These are phyloP conservation scores for Psittacula derbiana DNA, from an alignment of 2,797 vertebrate genomes.

Conservation along the genomic window DNA sequence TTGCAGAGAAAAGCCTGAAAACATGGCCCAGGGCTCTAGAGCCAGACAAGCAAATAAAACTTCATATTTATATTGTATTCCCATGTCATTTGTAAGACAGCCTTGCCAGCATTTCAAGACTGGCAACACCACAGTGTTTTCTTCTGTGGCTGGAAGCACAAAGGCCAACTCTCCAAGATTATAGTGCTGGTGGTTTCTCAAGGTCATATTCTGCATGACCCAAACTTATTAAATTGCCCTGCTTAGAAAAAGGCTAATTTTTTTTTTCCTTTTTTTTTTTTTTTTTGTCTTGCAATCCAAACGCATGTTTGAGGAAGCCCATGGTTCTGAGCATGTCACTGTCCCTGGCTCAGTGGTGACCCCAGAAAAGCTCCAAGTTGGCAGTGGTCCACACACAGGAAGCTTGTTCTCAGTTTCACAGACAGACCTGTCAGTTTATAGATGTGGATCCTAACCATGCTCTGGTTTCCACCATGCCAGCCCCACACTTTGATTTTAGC, in stretches of 20 bases:
- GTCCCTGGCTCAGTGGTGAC: fast-evolving
- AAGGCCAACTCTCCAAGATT: not conserved
- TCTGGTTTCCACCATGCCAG: not conserved
- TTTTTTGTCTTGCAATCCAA: not conserved
- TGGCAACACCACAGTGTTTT: not conserved
- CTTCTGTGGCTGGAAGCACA: not conserved
- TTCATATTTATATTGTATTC: not conserved
- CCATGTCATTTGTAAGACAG: conserved; percentile 7
- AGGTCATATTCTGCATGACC: not conserved
- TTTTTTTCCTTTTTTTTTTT: no score
- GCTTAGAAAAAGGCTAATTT: not conserved
- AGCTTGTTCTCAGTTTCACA: not conserved
- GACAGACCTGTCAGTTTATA: not conserved
- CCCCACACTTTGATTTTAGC: fast-evolving
- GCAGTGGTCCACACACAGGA: fast-evolving
- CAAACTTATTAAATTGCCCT: not conserved
- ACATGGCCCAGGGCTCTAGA: not conserved
- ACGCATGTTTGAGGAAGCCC: not conserved
- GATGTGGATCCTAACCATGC: not conserved
- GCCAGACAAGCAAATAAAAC: conserved; percentile 22
- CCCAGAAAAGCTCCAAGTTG: not conserved
- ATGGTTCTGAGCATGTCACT: not conserved
- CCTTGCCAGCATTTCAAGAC: not conserved
- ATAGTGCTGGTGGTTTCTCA: not conserved
- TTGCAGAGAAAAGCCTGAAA: conserved; percentile 14